Base-by-base conservation (phyloP, 1,140 invertebrate species). In the Melitaea cinxia region DNA sequence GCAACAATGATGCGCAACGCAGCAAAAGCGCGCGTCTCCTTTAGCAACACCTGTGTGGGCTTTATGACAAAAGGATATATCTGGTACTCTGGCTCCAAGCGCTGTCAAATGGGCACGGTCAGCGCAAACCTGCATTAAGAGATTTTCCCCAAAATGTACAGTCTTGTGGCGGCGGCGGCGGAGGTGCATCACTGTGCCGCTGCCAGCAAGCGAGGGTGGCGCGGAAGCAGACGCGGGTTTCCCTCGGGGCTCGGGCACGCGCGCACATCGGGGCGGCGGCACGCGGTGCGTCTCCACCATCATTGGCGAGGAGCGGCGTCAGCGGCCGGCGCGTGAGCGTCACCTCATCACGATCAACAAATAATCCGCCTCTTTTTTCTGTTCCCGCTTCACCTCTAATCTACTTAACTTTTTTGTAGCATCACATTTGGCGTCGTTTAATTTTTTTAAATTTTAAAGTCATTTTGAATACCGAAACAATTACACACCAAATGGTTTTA, bases 81-180 rank as follows among this genome's bases (percentile, higher is more conserved):
- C 91, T 19, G 90, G 90, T 37, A 91, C 73, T 58, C 90, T 81
- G 42, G 89, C 89, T 17, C 91, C 91, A 9, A 92, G 78, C 10
- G 88, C 87, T 17, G 91, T 79, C 39, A 92, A 74, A 59, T 92
- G 91, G 4, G 88, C 83, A 10, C 91, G 78, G 78, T 94, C 94
- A 57, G 94, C 93, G 83, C 94, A 94, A 49, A 94, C 94, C 77
- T 94, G 94, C 78, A 94, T 92, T 24, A 94, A 83, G 4, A 95
- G 88, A 77, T 94, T 94, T 73, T 95, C 94, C 42, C 94, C 94
- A 80, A 95, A 95, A 85, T 95, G 94, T 10, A 95, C 94, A 35
- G 94, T 95, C 87, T 95, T 95, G 86, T 95, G 93, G 50, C 94
- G 91, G 35, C 94, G 91, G 19, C 94, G 91, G 50, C 94, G 93